These are phyloP conservation scores for Paradisaea rubra DNA, from an alignment of 2,113 vertebrate species.

Conservation along the genomic window DNA sequence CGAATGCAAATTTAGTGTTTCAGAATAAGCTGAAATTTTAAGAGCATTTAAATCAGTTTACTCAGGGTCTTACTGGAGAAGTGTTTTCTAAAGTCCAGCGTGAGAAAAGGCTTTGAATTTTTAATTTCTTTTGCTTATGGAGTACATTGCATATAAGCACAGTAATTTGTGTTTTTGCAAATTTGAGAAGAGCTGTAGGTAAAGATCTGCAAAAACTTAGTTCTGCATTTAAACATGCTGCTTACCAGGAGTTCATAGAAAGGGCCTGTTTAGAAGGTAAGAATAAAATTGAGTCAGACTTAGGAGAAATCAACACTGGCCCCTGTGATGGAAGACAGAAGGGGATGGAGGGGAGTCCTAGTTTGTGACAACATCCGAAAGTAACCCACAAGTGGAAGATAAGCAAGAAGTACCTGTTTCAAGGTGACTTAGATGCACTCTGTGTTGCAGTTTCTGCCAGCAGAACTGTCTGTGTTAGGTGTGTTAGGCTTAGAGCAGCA, in stretches of 20 bases:
- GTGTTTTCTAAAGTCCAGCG: not conserved
- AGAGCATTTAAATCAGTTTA: not conserved
- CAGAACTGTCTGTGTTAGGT: not conserved
- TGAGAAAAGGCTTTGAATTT: not conserved
- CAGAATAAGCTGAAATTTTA: not conserved
- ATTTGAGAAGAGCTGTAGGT: not conserved
- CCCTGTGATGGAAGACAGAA: not conserved
- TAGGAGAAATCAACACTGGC: not conserved
- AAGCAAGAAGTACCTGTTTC: not conserved
- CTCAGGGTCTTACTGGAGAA: not conserved
- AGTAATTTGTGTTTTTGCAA: not conserved
- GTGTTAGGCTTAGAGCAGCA: not conserved
- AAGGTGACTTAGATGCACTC: not conserved
- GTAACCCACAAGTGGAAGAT: not conserved
- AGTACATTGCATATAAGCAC: not conserved
- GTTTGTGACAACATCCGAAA: not conserved
- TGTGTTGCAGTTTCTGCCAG: not conserved
- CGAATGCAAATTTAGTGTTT: not conserved
- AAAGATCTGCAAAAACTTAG: not conserved
- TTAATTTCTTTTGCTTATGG: not conserved
- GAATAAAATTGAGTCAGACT: not conserved
- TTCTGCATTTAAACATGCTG: not conserved
- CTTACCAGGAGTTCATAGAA: not conserved
- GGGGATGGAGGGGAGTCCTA: not conserved
- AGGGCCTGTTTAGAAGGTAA: not conserved